phyloP scores from a whole-genome alignment of 92 coral and sea anemone genomes.

The Anthopleura xanthogrammica region DNA sequence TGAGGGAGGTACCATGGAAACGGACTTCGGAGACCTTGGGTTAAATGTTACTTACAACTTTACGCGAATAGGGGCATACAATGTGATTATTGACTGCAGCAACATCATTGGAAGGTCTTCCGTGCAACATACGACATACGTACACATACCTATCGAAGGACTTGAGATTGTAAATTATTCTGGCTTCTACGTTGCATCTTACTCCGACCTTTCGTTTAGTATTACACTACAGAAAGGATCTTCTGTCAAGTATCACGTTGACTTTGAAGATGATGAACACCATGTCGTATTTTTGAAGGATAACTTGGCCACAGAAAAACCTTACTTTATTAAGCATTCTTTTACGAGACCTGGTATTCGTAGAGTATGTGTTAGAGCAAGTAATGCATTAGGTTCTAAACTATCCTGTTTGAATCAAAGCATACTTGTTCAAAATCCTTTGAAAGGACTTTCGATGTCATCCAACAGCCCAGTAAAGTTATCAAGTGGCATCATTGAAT shows the following conservation, averaged over 20 bases:
- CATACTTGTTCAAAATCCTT: constrained; percentile 42
- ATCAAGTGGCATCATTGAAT: constrained; percentile 12
- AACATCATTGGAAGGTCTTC: constrained; percentile 14
- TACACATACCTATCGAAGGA: constrained; percentile 44
- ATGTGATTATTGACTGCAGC: constrained; percentile 22
- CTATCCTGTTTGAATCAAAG: not conserved
- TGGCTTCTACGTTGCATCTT: constrained; percentile 4
- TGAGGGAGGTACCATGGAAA: constrained; percentile 35
- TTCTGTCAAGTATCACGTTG: constrained; percentile 16
- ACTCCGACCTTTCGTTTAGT: constrained; percentile 19
- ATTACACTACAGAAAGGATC: constrained; percentile 39
- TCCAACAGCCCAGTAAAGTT: constrained; percentile 41
- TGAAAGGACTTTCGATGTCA: constrained; percentile 23
- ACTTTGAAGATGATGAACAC: constrained; percentile 28
- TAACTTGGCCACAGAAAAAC: not conserved
- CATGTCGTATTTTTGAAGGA: not conserved
- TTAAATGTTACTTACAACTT: constrained; percentile 22
- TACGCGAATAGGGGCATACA: constrained; percentile 28
- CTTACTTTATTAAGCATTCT: constrained; percentile 13
- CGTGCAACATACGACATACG: constrained; percentile 4
- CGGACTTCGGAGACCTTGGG: constrained; percentile 44
- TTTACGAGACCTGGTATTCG: constrained; percentile 32
- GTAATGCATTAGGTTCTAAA: constrained; percentile 33
- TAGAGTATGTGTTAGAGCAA: constrained; percentile 19
- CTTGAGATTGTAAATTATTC: constrained; percentile 8